Evolutionary conservation across 2,888 invertebrate species (phyloP).

Genomic region (Gandaritis pyraliata): DNA sequence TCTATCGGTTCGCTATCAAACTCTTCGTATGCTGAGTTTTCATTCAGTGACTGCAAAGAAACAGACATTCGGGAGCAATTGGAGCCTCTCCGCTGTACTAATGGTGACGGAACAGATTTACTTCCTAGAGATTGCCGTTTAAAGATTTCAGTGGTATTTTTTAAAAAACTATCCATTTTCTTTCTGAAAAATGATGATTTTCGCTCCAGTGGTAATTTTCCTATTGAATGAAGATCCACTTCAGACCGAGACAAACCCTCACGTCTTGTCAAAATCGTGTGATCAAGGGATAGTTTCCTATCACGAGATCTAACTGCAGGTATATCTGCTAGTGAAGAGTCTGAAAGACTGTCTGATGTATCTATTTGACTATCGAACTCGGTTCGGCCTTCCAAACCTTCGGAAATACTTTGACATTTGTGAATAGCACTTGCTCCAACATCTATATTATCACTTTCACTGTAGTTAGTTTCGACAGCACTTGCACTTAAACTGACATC

Average conservation of each 20-base stretch:
- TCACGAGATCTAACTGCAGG: conserved; percentile 50
- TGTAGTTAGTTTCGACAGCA: conserved; percentile 20
- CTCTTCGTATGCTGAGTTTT: conserved; percentile 47
- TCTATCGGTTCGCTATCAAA: conserved; percentile 40
- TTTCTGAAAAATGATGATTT: conserved; percentile 79
- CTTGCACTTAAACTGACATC: conserved; percentile 24
- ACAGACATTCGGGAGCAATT: conserved; percentile 56
- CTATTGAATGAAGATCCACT: conserved; percentile 71
- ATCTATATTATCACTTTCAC: conserved; percentile 26
- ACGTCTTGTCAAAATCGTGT: conserved; percentile 64
- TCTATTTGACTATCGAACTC: conserved; percentile 29
- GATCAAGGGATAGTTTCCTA: conserved; percentile 74
- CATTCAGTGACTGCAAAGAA: conserved; percentile 71
- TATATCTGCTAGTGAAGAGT: conserved; percentile 39
- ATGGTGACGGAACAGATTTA: conserved; percentile 47
- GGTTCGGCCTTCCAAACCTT: conserved; percentile 41
- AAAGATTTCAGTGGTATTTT: conserved; percentile 76
- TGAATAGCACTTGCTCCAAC: conserved; percentile 29
- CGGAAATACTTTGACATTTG: conserved; percentile 48
- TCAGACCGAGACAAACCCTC: conserved; percentile 74
- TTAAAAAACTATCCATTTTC: conserved; percentile 76
- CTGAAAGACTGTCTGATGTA: conserved; percentile 27
- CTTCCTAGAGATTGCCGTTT: conserved; percentile 59
- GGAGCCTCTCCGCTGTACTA: conserved; percentile 60
- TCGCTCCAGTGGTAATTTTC: conserved; percentile 72